These are phyloP conservation scores for Julus scandinavius DNA, from an alignment of 2,888 invertebrate genomes.

Conservation along the genomic window DNA sequence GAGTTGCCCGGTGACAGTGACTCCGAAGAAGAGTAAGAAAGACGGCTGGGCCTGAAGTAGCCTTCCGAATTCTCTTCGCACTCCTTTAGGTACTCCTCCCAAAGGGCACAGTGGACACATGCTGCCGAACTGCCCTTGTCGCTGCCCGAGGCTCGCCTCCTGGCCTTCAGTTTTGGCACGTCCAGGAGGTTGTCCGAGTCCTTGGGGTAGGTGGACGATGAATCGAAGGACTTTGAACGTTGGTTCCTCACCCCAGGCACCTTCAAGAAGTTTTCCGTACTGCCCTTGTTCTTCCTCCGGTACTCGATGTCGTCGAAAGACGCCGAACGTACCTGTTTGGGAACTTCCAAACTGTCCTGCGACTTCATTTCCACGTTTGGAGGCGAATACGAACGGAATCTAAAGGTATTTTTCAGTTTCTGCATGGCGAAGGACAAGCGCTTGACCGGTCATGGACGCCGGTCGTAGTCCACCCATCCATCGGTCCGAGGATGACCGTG, in stretches of 20 bases:
- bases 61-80: constrained; percentile 53
- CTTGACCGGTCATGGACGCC: not conserved
- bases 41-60: constrained; percentile 17
- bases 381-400: constrained; percentile 49
- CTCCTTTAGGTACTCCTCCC: constrained; percentile 59
- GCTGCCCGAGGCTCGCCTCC: constrained; percentile 61
- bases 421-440: constrained; percentile 42
- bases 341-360: constrained; percentile 89
- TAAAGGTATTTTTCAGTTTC: constrained; percentile 52
- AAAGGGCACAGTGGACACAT: constrained; percentile 60
- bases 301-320: constrained; percentile 90
- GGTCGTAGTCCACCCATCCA: not conserved
- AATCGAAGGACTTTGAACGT: constrained; percentile 82
- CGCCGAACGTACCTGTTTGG: constrained; percentile 86
- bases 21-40: constrained; percentile 54
- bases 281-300: constrained; percentile 64
- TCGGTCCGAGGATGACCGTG: not conserved
- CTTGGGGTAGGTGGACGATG: constrained; percentile 66
- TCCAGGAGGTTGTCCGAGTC: constrained; percentile 64
- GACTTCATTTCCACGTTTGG: constrained; percentile 80
- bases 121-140: constrained; percentile 64
- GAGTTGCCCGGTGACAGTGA: constrained; percentile 54
- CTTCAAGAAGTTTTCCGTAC: constrained; percentile 58
- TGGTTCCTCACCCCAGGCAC: constrained; percentile 65
- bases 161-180: constrained; percentile 68